Evolutionary conservation across 1,140 invertebrate genomes (phyloP).

Genomic region (Eueides isabella): DNA sequence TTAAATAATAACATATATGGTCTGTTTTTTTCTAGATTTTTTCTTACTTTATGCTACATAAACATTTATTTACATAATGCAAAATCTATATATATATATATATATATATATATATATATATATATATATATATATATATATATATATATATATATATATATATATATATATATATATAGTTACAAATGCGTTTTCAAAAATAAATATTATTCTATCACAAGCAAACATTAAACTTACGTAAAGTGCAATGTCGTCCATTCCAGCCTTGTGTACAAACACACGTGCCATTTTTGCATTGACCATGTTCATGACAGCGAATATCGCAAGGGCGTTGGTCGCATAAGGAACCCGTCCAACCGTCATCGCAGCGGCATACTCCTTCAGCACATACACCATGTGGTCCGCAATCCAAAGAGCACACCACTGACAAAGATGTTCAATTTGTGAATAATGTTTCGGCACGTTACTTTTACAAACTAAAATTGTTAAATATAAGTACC

Average conservation of each 20-base stretch:
- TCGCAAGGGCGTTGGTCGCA: slow-evolving; percentile 96
- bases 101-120: no score
- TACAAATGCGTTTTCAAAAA: no score
- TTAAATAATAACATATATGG: no score
- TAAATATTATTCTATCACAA: no score
- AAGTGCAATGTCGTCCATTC: slow-evolving; percentile 97
- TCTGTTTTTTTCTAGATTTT: no score
- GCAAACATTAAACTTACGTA: slow-evolving; percentile 87
- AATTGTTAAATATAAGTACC: slow-evolving; percentile 77
- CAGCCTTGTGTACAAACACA: slow-evolving; percentile 98
- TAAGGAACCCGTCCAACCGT: slow-evolving; percentile 94
- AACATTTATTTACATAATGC: no score
- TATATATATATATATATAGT: no score
- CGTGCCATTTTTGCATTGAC: slow-evolving; percentile 98
- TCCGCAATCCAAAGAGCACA: slow-evolving; percentile 95
- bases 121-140: no score
- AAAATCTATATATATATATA: no score
- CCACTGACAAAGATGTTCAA: slow-evolving; percentile 81
- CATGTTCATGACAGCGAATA: slow-evolving; percentile 95
- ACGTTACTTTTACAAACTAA: background rate
- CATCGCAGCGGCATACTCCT: slow-evolving; percentile 93
- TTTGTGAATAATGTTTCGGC: background rate
- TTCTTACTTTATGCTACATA: no score
- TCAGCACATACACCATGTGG: slow-evolving; percentile 94
- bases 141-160: no score